Conservation (phyloP, 2,113 vertebrate species). For the Pandion haliaetus region DNA sequence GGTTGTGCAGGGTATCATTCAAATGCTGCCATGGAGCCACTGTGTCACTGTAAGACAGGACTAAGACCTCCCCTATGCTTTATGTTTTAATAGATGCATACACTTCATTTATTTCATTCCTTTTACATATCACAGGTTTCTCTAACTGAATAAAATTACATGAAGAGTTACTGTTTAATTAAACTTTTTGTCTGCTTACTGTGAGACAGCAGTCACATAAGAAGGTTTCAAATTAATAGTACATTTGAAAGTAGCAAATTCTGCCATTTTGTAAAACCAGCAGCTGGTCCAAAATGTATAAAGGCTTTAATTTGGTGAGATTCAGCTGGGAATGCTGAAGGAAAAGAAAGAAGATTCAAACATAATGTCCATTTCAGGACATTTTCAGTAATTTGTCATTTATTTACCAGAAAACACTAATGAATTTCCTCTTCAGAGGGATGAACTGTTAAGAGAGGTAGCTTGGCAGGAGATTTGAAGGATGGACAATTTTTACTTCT, state of each 20-base stretch:
- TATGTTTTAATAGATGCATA: not conserved
- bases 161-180: not conserved
- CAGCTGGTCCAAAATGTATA: not conserved
- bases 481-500: not conserved
- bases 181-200: not conserved
- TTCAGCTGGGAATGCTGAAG: not conserved
- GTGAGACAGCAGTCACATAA: not conserved
- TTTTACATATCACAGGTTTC: not conserved
- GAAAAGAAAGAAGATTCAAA: not conserved
- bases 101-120: not conserved
- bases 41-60: not conserved
- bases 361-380: not conserved
- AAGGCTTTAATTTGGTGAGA: not conserved
- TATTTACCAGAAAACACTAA: not conserved
- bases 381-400: not conserved
- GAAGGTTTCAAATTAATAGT: not conserved
- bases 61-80: not conserved
- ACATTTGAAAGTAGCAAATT: not conserved
- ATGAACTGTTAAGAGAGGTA: not conserved
- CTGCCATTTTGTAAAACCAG: not conserved
- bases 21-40: accelerated
- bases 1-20: accelerated
- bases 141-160: not conserved
- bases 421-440: not conserved
- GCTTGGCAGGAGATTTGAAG: not conserved